A percentile compares a stretch with the other conserved stretches of the same genome.
phyloP scores from a whole-genome alignment of 1,140 invertebrate genomes.

The Popillia japonica region DNA sequence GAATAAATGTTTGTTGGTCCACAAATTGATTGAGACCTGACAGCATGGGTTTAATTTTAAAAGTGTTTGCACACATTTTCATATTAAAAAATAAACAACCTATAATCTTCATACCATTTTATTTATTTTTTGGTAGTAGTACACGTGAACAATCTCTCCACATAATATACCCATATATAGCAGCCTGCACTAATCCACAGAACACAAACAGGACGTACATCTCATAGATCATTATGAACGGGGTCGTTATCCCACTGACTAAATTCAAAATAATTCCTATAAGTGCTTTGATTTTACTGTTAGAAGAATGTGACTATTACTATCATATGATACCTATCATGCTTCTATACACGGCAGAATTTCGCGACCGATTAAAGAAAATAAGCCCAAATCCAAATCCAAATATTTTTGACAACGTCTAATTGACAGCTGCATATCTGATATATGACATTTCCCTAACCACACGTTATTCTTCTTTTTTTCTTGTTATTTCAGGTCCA shows the following conservation, averaged over 20 bases:
- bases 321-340: not conserved
- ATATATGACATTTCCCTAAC: too few relatives aligned
- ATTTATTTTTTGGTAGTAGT: not conserved
- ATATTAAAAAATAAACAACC: too few relatives aligned
- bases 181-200: not conserved
- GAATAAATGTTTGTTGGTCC: too few relatives aligned
- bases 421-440: not conserved
- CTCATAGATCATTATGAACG: not conserved
- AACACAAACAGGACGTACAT: not conserved
- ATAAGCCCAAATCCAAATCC: not conserved
- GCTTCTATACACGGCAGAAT: not conserved
- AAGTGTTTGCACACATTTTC: too few relatives aligned
- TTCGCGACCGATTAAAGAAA: not conserved
- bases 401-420: not conserved
- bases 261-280: not conserved
- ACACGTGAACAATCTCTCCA: not conserved
- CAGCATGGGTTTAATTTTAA: too few relatives aligned
- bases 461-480: not conserved
- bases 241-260: too few relatives aligned
- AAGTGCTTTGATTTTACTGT: not conserved
- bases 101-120: not conserved
- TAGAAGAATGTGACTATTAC: not conserved
- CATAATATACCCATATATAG: not conserved
- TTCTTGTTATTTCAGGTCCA: conserved; percentile 72
- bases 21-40: too few relatives aligned